phyloP scores from a whole-genome alignment of 2,797 vertebrate species.

The Streptopelia turtur region DNA sequence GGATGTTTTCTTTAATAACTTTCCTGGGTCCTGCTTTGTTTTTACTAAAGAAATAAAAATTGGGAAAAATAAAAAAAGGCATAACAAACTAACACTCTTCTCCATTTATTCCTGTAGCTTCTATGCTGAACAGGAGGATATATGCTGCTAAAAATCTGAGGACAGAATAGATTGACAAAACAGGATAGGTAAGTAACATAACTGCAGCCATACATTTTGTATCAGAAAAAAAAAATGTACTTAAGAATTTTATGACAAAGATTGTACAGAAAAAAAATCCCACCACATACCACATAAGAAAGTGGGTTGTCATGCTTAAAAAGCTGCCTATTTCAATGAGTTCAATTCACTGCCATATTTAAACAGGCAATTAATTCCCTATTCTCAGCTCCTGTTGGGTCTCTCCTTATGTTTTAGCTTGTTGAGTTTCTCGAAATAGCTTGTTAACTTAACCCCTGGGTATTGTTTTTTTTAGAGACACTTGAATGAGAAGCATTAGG shows the following conservation, averaged over 20 bases:
- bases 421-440: not conserved
- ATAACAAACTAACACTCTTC: not conserved
- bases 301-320: not conserved
- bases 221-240: not conserved
- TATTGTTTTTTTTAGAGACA: not conserved
- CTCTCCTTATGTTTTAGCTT: not conserved
- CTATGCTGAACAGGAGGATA: not conserved
- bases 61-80: rapidly evolving
- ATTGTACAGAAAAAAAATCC: not conserved
- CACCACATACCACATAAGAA: not conserved
- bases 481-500: not conserved
- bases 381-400: not conserved
- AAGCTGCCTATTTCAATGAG: not conserved
- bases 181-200: not conserved
- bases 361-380: slow-evolving; percentile 11
- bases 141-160: not conserved
- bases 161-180: not conserved
- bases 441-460: slow-evolving; percentile 23
- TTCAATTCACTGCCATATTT: not conserved
- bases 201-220: not conserved
- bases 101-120: not conserved
- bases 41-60: not conserved
- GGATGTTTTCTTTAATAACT: not conserved
- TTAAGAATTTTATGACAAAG: not conserved
- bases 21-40: not conserved